A percentile compares a stretch with the other conserved stretches of the same genome.
phyloP scores from a whole-genome alignment of 1,140 invertebrate species.

The Caenorhabditis remanei region DNA sequence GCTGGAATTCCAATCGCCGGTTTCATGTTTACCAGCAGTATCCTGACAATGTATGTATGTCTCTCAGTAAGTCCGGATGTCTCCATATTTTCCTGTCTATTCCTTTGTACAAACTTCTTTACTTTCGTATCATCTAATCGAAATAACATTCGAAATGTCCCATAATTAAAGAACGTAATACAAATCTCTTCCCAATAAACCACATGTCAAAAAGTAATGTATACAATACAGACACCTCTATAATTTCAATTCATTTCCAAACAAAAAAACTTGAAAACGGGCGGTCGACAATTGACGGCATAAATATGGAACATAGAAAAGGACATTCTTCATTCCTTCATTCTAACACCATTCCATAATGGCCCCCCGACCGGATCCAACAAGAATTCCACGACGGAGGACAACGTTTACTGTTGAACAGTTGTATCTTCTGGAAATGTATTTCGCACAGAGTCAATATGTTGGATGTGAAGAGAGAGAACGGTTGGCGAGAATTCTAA shows the following conservation, averaged over 20 bases:
- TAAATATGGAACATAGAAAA: conserved; percentile 25
- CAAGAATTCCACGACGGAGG: neutral
- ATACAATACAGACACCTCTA: neutral
- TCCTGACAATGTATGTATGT: too few relatives aligned
- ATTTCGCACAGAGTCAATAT: conserved; percentile 37
- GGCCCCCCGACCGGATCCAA: neutral
- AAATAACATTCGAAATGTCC: too few relatives aligned
- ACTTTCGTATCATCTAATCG: too few relatives aligned
- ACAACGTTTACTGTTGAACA: conserved; percentile 36
- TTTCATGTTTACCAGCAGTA: too few relatives aligned
- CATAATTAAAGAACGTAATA: too few relatives aligned
- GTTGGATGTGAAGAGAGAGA: conserved; percentile 35
- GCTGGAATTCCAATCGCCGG: too few relatives aligned
- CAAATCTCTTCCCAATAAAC: conserved; percentile 12
- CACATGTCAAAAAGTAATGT: conserved; percentile 3
- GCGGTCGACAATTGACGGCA: conserved; percentile 7
- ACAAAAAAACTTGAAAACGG: neutral
- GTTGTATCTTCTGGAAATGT: conserved; percentile 31
- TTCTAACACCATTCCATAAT: neutral
- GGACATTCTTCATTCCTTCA: neutral
- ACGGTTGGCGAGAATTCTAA: conserved; percentile 26
- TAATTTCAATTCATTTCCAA: conserved; percentile 1
- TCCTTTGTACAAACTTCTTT: too few relatives aligned
- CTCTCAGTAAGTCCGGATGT: too few relatives aligned
- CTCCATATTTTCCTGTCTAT: too few relatives aligned